Percentiles rank a stretch among this genome's conserved stretches.
These are phyloP conservation scores for Apomyelois bistriatella DNA, from an alignment of 2,888 invertebrate genomes.

Conservation along the genomic window DNA sequence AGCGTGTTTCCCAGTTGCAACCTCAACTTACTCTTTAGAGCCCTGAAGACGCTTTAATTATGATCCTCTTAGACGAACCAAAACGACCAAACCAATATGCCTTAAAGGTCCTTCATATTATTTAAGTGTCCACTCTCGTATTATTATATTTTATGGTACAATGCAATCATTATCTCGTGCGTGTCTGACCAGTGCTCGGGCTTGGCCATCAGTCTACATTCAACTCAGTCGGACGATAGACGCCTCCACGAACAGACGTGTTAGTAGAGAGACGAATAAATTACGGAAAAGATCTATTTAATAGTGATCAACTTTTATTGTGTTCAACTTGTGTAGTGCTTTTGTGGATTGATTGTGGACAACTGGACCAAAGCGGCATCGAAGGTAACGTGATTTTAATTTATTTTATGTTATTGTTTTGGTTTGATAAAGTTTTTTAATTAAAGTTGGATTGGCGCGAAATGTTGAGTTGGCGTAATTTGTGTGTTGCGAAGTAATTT, in stretches of 20 bases:
- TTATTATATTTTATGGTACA: constrained; percentile 12
- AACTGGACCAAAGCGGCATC: constrained; percentile 3
- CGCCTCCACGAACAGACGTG: constrained; percentile 40
- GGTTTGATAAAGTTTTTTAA: constrained; percentile 1
- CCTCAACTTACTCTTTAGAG: too few relatives aligned
- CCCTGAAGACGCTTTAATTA: too few relatives aligned
- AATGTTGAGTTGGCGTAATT: constrained; percentile 4
- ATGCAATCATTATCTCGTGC: constrained; percentile 45
- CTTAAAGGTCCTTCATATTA: not conserved
- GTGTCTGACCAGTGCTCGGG: constrained; percentile 22
- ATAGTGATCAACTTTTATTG: constrained; percentile 2
- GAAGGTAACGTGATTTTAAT: constrained; percentile 6
- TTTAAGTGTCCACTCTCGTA: not conserved
- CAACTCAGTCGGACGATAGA: constrained; percentile 47
- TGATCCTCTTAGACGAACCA: too few relatives aligned
- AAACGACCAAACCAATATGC: not conserved
- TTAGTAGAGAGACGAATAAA: constrained; percentile 19
- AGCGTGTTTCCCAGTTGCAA: too few relatives aligned
- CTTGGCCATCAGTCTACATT: constrained; percentile 21
- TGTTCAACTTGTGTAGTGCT: constrained; percentile 16
- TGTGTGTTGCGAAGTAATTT: not conserved
- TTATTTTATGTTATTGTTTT: constrained; percentile 5
- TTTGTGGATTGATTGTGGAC: constrained; percentile 2
- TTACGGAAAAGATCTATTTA: not conserved
- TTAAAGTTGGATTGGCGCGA: not conserved